A percentile compares a stretch with the other conserved stretches of the same genome.
phyloP scores from a whole-genome alignment of 2,113 vertebrate species.

The Numenius arquata region DNA sequence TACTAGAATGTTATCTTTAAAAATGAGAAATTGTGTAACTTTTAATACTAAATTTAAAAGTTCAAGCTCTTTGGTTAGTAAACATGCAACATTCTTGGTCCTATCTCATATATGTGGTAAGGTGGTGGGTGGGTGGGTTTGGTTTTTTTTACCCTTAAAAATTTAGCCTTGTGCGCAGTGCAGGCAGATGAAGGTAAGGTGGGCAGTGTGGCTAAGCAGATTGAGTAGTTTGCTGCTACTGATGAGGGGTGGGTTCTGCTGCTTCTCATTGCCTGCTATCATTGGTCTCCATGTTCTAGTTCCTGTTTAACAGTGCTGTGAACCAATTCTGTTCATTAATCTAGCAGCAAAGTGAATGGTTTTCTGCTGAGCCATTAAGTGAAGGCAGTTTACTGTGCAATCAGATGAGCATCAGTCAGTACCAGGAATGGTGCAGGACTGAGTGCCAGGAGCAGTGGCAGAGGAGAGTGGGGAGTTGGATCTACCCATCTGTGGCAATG shows the following conservation, averaged over 20 bases:
- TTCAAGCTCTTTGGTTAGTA: not conserved
- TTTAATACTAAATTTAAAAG: not conserved
- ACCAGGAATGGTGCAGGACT: not conserved
- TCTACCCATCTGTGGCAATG: not conserved
- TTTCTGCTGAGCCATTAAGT: not conserved
- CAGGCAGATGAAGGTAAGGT: not conserved
- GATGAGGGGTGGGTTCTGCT: not conserved
- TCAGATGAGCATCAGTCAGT: not conserved
- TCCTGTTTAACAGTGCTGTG: not conserved
- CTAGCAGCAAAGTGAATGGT: not conserved
- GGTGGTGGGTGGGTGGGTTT: not conserved
- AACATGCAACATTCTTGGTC: not conserved
- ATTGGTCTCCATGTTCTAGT: rapidly evolving
- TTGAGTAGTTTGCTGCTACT: not conserved
- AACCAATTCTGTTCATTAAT: not conserved
- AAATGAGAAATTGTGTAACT: not conserved
- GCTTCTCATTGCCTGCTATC: rapidly evolving
- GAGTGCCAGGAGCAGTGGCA: not conserved
- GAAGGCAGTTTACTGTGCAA: not conserved
- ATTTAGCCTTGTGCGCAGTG: not conserved
- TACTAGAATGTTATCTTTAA: not conserved
- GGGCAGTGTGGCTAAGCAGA: not conserved
- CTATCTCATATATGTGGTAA: not conserved
- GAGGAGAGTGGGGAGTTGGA: not conserved
- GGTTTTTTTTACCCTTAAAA: not conserved